Base-by-base conservation (phyloP, 1,140 invertebrate genomes). In the Oscheius sp. region DNA sequence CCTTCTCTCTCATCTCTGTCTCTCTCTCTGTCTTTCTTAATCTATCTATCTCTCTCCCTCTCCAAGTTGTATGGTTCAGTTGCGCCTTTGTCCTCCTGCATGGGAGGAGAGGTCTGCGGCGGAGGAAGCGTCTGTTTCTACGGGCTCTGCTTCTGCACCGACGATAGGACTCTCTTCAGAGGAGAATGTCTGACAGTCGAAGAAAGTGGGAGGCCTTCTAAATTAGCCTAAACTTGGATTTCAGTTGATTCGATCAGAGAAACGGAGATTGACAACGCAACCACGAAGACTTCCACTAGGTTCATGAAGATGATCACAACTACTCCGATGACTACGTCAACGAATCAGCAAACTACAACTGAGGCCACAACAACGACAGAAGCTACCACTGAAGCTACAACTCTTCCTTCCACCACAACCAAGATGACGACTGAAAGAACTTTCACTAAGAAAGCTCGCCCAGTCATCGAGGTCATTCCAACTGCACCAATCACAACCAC, bases 141-240 rank as follows among this genome's bases (percentile, higher is more conserved):
- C 42, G 74, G 74, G 31, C 46, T 77, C 23, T 77, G 76, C 28
- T 76, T 77, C 59, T 77, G 76, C 46, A 46, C 77, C n/a, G 68
- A 62, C 18, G 68, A 77, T 0, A 35, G 42, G 15, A 64, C 72
- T 1, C 66, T 76, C 20, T 75, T 59, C 31, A 28, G 58, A 42
- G 75, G 75, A 62, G 36, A 59, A 61, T 76, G 75, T 46, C 29
- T 38, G 31, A 38, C 15, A 4, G 35, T 61, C 2, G 49, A 70
- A 2, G 71, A 73, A 32, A 73, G 36, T 31, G 34, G 34, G 71
- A 38, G 46, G 46, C 15, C 49, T 18, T 23, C 52, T 26, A 65
- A 58, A 62, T 7, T 55, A 7, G 7, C 15, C 28, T 13, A 23
- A 23, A 7, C 49, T 15, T 7, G 7, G 28, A 55, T 55, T 55